Evolutionary conservation across 2,113 vertebrate species (phyloP).

Genomic region (Pterocles burchelli): DNA sequence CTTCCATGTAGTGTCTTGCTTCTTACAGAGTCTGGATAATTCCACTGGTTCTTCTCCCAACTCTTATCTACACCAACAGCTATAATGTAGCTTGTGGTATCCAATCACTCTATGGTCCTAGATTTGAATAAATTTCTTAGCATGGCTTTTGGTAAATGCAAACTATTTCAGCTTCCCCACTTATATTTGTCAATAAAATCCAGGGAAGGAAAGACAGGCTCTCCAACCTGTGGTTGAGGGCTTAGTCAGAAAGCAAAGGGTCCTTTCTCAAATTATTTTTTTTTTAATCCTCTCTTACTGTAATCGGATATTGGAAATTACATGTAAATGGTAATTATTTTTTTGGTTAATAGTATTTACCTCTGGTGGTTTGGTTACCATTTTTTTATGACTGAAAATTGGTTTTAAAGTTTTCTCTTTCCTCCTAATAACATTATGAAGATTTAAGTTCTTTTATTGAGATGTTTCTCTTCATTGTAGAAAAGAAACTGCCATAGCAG

Average conservation of each 20-base stretch:
- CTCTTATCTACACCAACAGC: not conserved
- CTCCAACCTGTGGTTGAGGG: not conserved
- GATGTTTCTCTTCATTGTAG: conserved; percentile 9
- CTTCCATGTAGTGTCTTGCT: not conserved
- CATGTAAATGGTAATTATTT: not conserved
- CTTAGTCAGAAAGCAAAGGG: not conserved
- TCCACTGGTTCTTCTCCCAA: not conserved
- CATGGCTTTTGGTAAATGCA: not conserved
- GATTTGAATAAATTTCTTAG: not conserved
- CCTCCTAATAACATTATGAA: not conserved
- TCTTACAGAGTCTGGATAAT: not conserved
- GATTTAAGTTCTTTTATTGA: not conserved
- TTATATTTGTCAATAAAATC: not conserved
- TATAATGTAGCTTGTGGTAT: not conserved
- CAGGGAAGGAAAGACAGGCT: not conserved
- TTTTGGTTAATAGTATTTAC: conserved; percentile 27
- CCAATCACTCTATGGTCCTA: not conserved
- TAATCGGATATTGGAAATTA: not conserved
- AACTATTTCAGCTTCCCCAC: not conserved
- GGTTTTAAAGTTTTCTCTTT: conserved; percentile 34
- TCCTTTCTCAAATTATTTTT: not conserved
- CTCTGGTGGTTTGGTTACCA: not conserved
- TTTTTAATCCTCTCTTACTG: not conserved
- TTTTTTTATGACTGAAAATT: conserved; percentile 11
- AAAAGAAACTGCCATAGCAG: not conserved